Percentiles rank a stretch among this genome's conserved stretches.
Evolutionary conservation across 2,888 invertebrate genomes (phyloP).

Genomic region (Temnothorax ravouxi): DNA sequence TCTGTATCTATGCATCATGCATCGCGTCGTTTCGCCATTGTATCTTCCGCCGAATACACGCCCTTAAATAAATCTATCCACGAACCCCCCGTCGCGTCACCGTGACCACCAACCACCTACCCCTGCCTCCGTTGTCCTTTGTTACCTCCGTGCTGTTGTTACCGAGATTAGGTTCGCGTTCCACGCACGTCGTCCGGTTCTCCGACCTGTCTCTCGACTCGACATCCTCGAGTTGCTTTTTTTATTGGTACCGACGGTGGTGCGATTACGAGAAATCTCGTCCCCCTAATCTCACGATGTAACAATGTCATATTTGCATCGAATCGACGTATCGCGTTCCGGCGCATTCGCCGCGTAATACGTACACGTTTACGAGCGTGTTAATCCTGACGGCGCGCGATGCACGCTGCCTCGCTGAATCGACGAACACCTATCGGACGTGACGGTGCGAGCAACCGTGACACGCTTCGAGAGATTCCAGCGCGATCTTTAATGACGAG

Average conservation of each 20-base stretch:
- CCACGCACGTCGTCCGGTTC: slow-evolving; percentile 30
- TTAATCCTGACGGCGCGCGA: slow-evolving; percentile 46
- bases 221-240: slow-evolving; percentile 22
- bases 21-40: slow-evolving; percentile 77
- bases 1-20: slow-evolving; percentile 47
- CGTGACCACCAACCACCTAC: slow-evolving; percentile 70
- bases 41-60: slow-evolving; percentile 83
- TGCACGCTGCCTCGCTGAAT: slow-evolving; percentile 32
- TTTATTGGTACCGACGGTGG: slow-evolving; percentile 7
- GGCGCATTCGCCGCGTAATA: slow-evolving; percentile 33
- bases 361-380: slow-evolving; percentile 48
- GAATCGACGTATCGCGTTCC: slow-evolving; percentile 50
- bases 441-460: slow-evolving; percentile 70
- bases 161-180: slow-evolving; percentile 71
- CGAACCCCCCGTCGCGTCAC: slow-evolving; percentile 62
- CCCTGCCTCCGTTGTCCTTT: slow-evolving; percentile 59
- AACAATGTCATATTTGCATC: slow-evolving; percentile 65
- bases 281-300: slow-evolving; percentile 22
- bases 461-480: slow-evolving; percentile 74
- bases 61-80: slow-evolving; percentile 84
- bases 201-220: slow-evolving; percentile 26
- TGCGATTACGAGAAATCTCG: slow-evolving; percentile 35
- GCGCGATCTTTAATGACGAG: slow-evolving; percentile 74
- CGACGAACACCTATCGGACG: slow-evolving; percentile 68
- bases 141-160: slow-evolving; percentile 48